Evolutionary conservation across 2,113 vertebrate genomes (phyloP), one percentile per base, ranked within the genome.

Genomic region (Meleagris gallopavo): DNA sequence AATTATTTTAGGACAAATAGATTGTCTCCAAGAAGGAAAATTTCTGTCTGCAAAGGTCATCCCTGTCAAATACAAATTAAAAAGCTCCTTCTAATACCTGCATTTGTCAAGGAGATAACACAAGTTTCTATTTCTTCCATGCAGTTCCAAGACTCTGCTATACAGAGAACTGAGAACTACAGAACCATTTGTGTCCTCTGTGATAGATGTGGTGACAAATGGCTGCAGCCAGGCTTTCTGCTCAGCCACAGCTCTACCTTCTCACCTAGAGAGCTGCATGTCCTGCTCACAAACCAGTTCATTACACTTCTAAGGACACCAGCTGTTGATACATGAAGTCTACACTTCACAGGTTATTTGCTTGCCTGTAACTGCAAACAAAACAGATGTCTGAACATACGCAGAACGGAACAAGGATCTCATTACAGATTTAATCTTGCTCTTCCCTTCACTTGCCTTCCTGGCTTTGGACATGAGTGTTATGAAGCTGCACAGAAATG

Each of bases 401-500:
- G 61, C 25, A 30, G 52, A 67, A 40, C 10, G 54, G 79, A 88
- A 9, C 18, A 2, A 91, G 88, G 75, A 88, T 76, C 75, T 83
- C 71, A 25, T 73, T 45, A 45, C 13, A 62, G 66, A 61, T 73
- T 54, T 54, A 5, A 80, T 81, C 86, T 25, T 38, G 76, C 85
- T 80, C 80, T 94, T 93, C 58, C 85, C 71, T 89, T 70, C 57
- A 2, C 25, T 4, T 73, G 66, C 81, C 61, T 94, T 89, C 72
- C 95, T 83, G 72, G 45, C 86, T 95, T 88, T 80, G 72, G 80
- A 60, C 88, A 80, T 6, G 7, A 12, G 48, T 29, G 54, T 50
- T 83, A 54, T 4, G 48, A 64, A 94, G 92, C 83, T 90, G 85
- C 71, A 43, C 46, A 91, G 72, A 91, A 93, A 80, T 13, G 57